Evolutionary conservation across 2,113 vertebrate species (phyloP).

Genomic region (Synodontis membranacea): DNA sequence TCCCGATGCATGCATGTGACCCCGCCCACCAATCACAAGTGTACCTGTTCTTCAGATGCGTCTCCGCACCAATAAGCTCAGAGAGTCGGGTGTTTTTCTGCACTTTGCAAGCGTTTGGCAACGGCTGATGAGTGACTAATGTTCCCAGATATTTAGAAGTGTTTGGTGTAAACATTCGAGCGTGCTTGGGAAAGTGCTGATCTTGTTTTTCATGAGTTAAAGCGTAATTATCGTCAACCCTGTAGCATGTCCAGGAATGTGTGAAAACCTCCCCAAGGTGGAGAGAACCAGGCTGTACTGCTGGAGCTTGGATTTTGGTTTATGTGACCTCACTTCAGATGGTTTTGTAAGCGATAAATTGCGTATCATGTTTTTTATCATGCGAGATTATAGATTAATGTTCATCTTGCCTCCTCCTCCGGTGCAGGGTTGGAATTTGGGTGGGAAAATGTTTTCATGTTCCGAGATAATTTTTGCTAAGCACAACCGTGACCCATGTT

Average conservation of each 20-base stretch:
- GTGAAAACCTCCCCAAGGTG: background rate
- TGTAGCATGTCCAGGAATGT: background rate
- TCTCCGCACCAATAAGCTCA: background rate
- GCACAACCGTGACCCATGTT: background rate
- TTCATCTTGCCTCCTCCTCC: background rate
- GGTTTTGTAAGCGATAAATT: background rate
- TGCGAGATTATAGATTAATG: background rate
- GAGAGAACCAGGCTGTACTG: background rate
- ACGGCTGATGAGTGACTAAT: background rate
- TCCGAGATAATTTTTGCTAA: background rate
- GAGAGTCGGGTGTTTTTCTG: background rate
- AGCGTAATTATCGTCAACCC: background rate
- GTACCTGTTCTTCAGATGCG: background rate
- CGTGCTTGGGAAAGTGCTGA: background rate
- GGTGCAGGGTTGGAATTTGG: background rate
- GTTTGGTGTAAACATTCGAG: background rate
- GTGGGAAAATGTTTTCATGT: slow-evolving; percentile 7
- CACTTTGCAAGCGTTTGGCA: background rate
- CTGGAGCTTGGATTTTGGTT: background rate
- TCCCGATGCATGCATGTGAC: background rate
- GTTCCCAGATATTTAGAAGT: background rate
- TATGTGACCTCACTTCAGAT: too few relatives aligned
- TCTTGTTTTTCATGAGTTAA: background rate
- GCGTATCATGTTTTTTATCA: background rate
- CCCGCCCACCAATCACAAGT: background rate